Evolutionary conservation across 2,888 invertebrate species (phyloP).

Genomic region (Parnassius glacialis): DNA sequence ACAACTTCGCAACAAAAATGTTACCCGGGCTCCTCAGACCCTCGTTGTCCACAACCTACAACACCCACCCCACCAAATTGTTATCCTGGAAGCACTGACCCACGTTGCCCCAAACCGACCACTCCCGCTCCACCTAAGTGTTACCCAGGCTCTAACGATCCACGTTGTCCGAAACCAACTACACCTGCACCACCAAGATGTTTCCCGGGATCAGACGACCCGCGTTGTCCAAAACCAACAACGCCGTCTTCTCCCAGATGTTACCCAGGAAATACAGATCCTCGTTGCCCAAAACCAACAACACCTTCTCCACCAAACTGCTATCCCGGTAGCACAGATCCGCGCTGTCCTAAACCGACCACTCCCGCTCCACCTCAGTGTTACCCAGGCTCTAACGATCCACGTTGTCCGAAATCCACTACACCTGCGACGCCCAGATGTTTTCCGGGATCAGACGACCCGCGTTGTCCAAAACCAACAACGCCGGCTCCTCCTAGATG

Average conservation of each 20-base stretch:
- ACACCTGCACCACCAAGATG: slow-evolving; percentile 37
- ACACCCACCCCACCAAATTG: slow-evolving; percentile 29
- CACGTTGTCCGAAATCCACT: slow-evolving; percentile 31
- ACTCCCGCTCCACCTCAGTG: slow-evolving; percentile 36
- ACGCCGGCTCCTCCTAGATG: slow-evolving; percentile 40
- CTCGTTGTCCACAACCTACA: slow-evolving; percentile 39
- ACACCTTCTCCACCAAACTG: slow-evolving; percentile 35
- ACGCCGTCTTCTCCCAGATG: no score
- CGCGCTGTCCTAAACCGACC: slow-evolving; percentile 37
- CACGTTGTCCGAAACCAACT: slow-evolving; percentile 33
- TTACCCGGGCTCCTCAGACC: slow-evolving; percentile 43
- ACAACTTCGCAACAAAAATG: slow-evolving; percentile 40
- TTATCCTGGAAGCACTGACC: slow-evolving; percentile 26
- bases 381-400: slow-evolving; percentile 36
- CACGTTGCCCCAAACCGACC: slow-evolving; percentile 38
- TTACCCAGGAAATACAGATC: slow-evolving; percentile 37
- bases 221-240: no score
- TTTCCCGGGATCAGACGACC: slow-evolving; percentile 37
- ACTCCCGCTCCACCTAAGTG: slow-evolving; percentile 34
- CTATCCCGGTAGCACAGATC: slow-evolving; percentile 35
- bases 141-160: slow-evolving; percentile 37
- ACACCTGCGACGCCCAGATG: slow-evolving; percentile 37
- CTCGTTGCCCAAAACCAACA: slow-evolving; percentile 33
- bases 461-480: slow-evolving; percentile 46
- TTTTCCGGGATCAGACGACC: slow-evolving; percentile 47